These are phyloP conservation scores for Antedon mediterranea DNA, from an alignment of 53 echinoderm and acorn worm genomes.

Conservation along the genomic window DNA sequence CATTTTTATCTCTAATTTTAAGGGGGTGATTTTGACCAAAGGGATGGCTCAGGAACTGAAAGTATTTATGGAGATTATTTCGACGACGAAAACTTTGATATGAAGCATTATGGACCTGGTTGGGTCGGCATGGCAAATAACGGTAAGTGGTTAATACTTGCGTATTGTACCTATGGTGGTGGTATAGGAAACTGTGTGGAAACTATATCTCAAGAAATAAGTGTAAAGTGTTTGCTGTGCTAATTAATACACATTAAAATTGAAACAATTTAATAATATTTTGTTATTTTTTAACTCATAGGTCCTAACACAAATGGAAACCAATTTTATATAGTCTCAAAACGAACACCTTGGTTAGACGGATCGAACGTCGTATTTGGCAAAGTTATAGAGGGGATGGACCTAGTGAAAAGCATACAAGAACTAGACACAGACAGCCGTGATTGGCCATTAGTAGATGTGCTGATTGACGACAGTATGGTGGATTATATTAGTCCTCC, in stretches of 20 bases:
- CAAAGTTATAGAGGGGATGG: constrained; percentile 60
- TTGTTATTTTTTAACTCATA: not conserved
- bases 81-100: constrained; percentile 69
- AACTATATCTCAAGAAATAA: no score
- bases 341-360: constrained; percentile 59
- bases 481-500: constrained; percentile 16
- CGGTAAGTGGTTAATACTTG: no score
- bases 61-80: constrained; percentile 73
- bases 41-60: constrained; percentile 54
- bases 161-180: no score
- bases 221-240: no score
- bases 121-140: constrained; percentile 95
- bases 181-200: no score
- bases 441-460: constrained; percentile 37
- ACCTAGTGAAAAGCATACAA: constrained; percentile 41
- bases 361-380: constrained; percentile 77
- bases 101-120: constrained; percentile 77
- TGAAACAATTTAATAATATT: no score
- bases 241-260: no score
- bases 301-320: constrained; percentile 77
- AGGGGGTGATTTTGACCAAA: constrained; percentile 68
- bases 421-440: constrained; percentile 25
- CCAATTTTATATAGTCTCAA: constrained; percentile 78
- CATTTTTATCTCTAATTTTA: not conserved
- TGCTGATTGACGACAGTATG: constrained; percentile 27